Evolutionary conservation across 2,113 vertebrate species (phyloP).

Genomic region (Accipiter virgatus): DNA sequence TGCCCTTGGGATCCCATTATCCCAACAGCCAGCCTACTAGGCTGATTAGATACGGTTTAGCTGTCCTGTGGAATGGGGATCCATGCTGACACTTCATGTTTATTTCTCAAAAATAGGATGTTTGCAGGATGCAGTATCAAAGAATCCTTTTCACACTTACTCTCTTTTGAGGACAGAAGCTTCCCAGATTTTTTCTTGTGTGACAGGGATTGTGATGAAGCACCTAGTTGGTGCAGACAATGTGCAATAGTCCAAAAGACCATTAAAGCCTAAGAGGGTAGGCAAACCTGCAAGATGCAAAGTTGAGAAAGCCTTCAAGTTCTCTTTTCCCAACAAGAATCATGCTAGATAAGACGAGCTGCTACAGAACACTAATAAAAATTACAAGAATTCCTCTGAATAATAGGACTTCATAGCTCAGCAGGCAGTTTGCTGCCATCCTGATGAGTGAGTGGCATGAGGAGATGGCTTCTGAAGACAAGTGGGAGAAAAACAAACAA

Average conservation of each 20-base stretch:
- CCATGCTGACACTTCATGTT: background rate
- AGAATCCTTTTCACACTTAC: background rate
- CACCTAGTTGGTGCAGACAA: background rate
- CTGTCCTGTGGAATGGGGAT: background rate
- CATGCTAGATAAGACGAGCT: background rate
- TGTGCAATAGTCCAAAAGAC: background rate
- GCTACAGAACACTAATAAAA: slow-evolving; percentile 13
- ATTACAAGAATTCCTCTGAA: background rate
- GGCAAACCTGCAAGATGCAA: background rate
- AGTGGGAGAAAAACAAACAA: background rate
- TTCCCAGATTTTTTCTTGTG: background rate
- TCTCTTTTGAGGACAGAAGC: background rate
- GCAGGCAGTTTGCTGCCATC: background rate
- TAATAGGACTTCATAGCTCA: slow-evolving; percentile 8
- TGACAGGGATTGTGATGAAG: background rate
- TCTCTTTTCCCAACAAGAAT: background rate
- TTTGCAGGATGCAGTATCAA: background rate
- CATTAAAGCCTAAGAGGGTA: background rate
- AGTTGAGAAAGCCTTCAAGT: background rate
- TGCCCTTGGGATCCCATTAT: background rate
- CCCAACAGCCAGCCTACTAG: background rate
- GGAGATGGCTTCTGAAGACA: slow-evolving; percentile 23
- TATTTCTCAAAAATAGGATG: background rate
- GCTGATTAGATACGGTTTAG: background rate
- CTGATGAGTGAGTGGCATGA: background rate